A percentile compares a stretch with the other conserved stretches of the same genome.
phyloP scores from a whole-genome alignment of 2,888 invertebrate species.

The Platynereis dumerilii region DNA sequence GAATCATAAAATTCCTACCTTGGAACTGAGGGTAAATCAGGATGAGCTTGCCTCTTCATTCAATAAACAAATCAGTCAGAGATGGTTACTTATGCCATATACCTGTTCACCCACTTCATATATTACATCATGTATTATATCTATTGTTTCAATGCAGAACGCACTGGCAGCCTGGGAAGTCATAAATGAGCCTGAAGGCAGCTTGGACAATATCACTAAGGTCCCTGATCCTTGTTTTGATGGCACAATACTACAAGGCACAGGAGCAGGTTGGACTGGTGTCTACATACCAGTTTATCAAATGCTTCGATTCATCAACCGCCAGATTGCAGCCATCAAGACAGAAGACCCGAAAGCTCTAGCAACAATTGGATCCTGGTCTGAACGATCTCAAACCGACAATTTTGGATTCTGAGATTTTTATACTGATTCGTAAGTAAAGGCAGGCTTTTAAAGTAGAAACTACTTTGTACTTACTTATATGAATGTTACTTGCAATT shows the following conservation, averaged over 20 bases:
- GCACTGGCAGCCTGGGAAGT: conserved; percentile 54
- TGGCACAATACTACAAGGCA: conserved; percentile 39
- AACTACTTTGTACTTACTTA: background rate
- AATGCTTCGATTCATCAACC: conserved; percentile 44
- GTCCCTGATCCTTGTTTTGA: conserved; percentile 45
- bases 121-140: no score
- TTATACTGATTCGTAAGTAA: conserved; percentile 37
- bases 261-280: conserved; percentile 51
- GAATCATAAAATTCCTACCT: no score
- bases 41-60: no score
- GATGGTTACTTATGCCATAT: no score
- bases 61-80: no score
- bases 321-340: conserved; percentile 43
- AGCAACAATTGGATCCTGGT: conserved; percentile 43
- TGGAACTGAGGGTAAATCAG: no score
- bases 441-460: background rate
- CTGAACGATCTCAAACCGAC: conserved; percentile 37
- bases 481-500: no score
- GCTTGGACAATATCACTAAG: conserved; percentile 36
- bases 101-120: no score
- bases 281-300: conserved; percentile 41
- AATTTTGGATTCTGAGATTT: conserved; percentile 36
- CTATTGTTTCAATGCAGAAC: no score
- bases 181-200: conserved; percentile 52
- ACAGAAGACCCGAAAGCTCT: conserved; percentile 37